Base-by-base conservation (phyloP, 2,888 invertebrate genomes). In the Hyppa rectilinea region DNA sequence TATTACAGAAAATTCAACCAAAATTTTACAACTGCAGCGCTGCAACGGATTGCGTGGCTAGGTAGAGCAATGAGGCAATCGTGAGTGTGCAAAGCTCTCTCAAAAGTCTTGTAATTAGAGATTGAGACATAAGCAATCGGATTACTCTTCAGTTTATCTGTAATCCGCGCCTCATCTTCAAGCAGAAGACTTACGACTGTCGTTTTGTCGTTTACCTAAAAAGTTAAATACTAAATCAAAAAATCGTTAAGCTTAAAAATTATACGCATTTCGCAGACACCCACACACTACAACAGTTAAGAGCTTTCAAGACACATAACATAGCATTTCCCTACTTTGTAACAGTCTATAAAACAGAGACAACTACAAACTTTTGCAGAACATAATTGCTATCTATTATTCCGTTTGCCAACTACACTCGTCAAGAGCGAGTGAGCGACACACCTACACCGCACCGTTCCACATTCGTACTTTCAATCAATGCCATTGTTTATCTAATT, bases 401-500 rank as follows among this genome's bases (percentile, higher is more conserved):
- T 79, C 69, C 64, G 75, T 83, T 83, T 73, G 74, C 77, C 67
- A 82, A 84, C 78, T 76, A 72, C 71, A 74, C 74, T 72, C 66
- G 67, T 67, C 77, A 74, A 61, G 77, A 74, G 29, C 63, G 75
- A 58, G 72, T 60, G 77, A 74, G 29, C 63, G 75, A 58, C 74
- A 78, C 76, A 77, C 91, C 91, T 88, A 92, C 93, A 86, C 89
- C 62, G 81, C 84, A 88, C 86, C 81, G 89, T 85, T 89, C 87
- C 83, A 88, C 88, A 87, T 90, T 88, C 85, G 85, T 85, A 85
- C 89, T 78, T 83, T 80, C 88, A 93, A 93, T 94, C 90, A 93
- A 90, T 74, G 74, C 90, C 82, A 92, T 94, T 94, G 93, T 93
- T 90, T 91, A 89, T 88, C 81, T 92, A 93, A 93, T 93, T 91